Base-by-base conservation (phyloP, 2,888 invertebrate genomes). In the Lycophotia porphyrea region DNA sequence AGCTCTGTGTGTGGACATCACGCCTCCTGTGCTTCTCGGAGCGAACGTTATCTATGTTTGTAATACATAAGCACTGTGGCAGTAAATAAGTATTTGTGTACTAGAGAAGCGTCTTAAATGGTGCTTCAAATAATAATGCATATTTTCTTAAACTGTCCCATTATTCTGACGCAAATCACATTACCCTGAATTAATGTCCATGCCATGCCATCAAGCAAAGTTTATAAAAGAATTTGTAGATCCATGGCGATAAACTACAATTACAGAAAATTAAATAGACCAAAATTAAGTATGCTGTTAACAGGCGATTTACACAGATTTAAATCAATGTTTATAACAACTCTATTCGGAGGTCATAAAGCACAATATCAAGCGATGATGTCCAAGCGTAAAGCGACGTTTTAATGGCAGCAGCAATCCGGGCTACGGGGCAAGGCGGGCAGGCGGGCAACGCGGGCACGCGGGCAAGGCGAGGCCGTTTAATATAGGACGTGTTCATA, bases 401-500 rank as follows among this genome's bases (percentile, higher is more conserved):
- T 87, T 89, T 89, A 88, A 89, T 88, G 86, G 88, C 65, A 87
- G 76, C 72, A 82, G 72, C 77, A 78, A 84, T 80, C 67, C 68
- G 67, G 79, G 84, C 68, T 80, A 77, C 82, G 66, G 67, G 82
- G 71, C 84, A 81, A 71, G 85, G 84, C 88, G 86, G 89, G 90
- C 82, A 88, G 5, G 71, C 71, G 82, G 88, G 88, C 83, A 88
- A 83, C 11, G 60, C 71, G 82, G 88, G 87, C 86, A 88, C 82
- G 84, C 88, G 86, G 89, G 87, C 86, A 88, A 84, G 88, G 88
- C 92, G 92, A 82, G 85, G 83, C 79, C 86, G 70, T 92, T 93
- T 93, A 93, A 92, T 92, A 93, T 93, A 94, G 94, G 94, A 94
- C 92, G 94, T 92, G 94, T 94, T 94, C 94, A 95, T 95, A 96